A percentile compares a stretch with the other conserved stretches of the same genome.
phyloP scores from a whole-genome alignment of 2,888 invertebrate genomes.

The Acrocyrtus sp. region DNA sequence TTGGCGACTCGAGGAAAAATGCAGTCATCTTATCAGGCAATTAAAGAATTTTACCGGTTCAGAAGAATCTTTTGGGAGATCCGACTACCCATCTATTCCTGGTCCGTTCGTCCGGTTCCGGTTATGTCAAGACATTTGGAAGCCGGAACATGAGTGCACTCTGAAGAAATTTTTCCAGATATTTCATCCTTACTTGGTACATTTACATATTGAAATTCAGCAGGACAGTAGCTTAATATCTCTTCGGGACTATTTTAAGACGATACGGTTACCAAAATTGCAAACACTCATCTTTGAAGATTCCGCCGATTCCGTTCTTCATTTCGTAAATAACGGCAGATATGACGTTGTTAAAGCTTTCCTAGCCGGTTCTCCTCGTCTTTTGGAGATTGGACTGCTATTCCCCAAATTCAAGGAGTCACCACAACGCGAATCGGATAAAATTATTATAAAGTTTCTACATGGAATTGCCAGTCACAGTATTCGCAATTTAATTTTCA shows the following conservation, averaged over 20 bases:
- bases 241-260: constrained; percentile 37
- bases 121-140: constrained; percentile 42
- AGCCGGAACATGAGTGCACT: constrained; percentile 38
- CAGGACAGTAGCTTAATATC: constrained; percentile 43
- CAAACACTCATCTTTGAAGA: constrained; percentile 44
- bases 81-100: constrained; percentile 24
- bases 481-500: constrained; percentile 37
- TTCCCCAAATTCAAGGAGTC: constrained; percentile 43
- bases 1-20: constrained; percentile 41
- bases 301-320: constrained; percentile 23
- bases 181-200: constrained; percentile 37
- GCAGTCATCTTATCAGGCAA: constrained; percentile 37
- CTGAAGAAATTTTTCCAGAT: constrained; percentile 42
- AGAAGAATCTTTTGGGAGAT: constrained; percentile 24
- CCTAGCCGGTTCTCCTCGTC: constrained; percentile 23
- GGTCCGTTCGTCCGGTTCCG: constrained; percentile 35
- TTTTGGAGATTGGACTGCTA: constrained; percentile 30
- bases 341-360: constrained; percentile 33
- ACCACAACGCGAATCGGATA: constrained; percentile 26
- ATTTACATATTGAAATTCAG: constrained; percentile 40
- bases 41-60: constrained; percentile 21
- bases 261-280: constrained; percentile 31
- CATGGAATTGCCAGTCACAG: constrained; percentile 17
- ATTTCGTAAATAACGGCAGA: constrained; percentile 38
- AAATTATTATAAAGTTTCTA: constrained; percentile 27